Percentiles rank a stretch among this genome's conserved stretches.
These are phyloP conservation scores for Turritopsis rubra DNA, from an alignment of 30 jellyfish, hydroid and myxozoan species.

Conservation along the genomic window DNA sequence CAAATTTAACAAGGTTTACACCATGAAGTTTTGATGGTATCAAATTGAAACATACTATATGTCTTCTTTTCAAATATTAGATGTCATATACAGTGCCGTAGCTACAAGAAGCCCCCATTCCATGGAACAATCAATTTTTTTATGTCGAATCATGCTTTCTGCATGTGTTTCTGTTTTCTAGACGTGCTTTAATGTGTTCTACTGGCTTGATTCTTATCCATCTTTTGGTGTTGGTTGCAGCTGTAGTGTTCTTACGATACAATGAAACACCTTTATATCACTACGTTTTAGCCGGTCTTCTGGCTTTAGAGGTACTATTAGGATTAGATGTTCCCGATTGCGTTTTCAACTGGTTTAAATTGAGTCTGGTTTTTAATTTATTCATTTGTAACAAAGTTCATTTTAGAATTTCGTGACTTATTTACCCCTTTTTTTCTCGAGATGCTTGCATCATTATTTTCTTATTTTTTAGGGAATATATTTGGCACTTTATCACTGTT, in stretches of 20 bases:
- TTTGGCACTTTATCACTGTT: constrained; percentile 77
- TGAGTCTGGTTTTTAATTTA: background rate
- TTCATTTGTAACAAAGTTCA: background rate
- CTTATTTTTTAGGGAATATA: constrained; percentile 51
- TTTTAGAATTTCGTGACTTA: background rate
- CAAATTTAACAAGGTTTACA: too few relatives aligned
- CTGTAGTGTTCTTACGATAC: constrained; percentile 57
- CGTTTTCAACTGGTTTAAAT: background rate
- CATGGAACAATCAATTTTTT: too few relatives aligned
- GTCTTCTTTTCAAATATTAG: too few relatives aligned
- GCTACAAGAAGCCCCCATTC: too few relatives aligned
- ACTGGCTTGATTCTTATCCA: constrained; percentile 58
- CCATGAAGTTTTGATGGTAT: too few relatives aligned
- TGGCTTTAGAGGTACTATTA: constrained; percentile 66
- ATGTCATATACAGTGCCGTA: too few relatives aligned
- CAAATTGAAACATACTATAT: too few relatives aligned
- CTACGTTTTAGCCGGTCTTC: constrained; percentile 58
- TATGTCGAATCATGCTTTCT: too few relatives aligned
- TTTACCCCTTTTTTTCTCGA: background rate
- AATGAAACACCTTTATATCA: constrained; percentile 44
- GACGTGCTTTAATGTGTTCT: constrained; percentile 74
- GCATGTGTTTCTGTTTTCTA: constrained; percentile 17
- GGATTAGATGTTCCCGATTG: too few relatives aligned
- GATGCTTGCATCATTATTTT: too few relatives aligned
- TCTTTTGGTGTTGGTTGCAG: constrained; percentile 58